Evolutionary conservation across 2,113 vertebrate species (phyloP).

Genomic region (Callipepla californica): DNA sequence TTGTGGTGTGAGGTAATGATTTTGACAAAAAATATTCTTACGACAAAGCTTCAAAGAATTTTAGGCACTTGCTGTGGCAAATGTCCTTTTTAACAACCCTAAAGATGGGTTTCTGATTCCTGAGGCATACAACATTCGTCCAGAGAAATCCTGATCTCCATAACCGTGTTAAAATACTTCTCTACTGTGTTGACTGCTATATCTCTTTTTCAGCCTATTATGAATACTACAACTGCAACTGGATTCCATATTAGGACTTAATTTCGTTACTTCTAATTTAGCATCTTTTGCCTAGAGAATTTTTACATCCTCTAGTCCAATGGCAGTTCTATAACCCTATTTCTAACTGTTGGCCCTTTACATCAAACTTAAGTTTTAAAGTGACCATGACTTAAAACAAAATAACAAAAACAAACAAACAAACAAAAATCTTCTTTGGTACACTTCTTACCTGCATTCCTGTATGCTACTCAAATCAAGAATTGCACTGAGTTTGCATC

Average conservation of each 20-base stretch:
- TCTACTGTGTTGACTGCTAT: background rate
- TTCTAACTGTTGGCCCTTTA: background rate
- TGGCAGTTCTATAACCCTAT: background rate
- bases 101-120: background rate
- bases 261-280: background rate
- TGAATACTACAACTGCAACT: background rate
- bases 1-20: background rate
- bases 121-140: background rate
- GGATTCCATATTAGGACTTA: background rate
- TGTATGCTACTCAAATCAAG: background rate
- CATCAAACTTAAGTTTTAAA: background rate
- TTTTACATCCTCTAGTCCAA: background rate
- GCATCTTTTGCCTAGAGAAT: background rate
- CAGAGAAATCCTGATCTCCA: background rate
- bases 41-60: background rate
- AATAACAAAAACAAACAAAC: too few relatives aligned
- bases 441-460: background rate
- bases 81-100: background rate
- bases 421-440: background rate
- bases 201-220: background rate
- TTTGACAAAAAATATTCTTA: background rate
- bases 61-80: background rate
- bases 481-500: background rate
- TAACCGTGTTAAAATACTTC: background rate
- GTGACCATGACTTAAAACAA: background rate